A percentile compares a stretch with the other conserved stretches of the same genome.
These are phyloP conservation scores for Labroides dimidiatus DNA, from an alignment of 2,797 vertebrate species.

Conservation along the genomic window DNA sequence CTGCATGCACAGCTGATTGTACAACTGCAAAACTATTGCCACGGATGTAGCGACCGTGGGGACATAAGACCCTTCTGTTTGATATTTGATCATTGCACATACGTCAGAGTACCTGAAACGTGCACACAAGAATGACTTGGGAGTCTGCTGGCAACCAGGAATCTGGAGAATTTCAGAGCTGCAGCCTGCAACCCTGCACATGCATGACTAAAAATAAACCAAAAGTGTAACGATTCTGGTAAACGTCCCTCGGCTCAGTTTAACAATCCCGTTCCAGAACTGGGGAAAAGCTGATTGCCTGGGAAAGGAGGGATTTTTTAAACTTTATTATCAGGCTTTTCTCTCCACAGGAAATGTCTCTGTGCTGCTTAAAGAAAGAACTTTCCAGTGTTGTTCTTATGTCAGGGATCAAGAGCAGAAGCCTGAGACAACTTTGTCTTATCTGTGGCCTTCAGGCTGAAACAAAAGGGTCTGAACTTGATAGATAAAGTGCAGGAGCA, in stretches of 20 bases:
- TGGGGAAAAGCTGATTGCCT: constrained; percentile 41
- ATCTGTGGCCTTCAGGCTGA: constrained; percentile 64
- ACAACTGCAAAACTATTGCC: not conserved
- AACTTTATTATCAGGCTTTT: constrained; percentile 66
- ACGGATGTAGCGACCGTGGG: not conserved
- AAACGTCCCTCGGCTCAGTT: constrained; percentile 38
- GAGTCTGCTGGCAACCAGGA: constrained; percentile 32
- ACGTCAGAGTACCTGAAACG: constrained; percentile 55
- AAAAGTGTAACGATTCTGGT: constrained; percentile 44
- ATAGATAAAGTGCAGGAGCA: constrained; percentile 11
- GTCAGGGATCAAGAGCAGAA: constrained; percentile 56
- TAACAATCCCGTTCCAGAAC: constrained; percentile 40
- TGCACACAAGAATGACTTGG: constrained; percentile 24
- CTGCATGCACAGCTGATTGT: no score
- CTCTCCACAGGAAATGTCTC: constrained; percentile 64
- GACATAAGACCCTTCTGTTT: constrained; percentile 22
- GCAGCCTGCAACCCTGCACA: not conserved
- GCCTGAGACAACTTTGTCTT: constrained; percentile 51
- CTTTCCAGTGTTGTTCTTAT: constrained; percentile 47
- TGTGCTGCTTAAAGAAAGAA: constrained; percentile 37
- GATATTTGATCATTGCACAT: constrained; percentile 38
- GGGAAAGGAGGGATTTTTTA: constrained; percentile 46
- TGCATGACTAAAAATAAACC: constrained; percentile 58
- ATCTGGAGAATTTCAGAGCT: constrained; percentile 44
- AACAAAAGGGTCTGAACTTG: not conserved